Conservation (phyloP, 2,797 vertebrate species). For the Cheracebus regulus region DNA sequence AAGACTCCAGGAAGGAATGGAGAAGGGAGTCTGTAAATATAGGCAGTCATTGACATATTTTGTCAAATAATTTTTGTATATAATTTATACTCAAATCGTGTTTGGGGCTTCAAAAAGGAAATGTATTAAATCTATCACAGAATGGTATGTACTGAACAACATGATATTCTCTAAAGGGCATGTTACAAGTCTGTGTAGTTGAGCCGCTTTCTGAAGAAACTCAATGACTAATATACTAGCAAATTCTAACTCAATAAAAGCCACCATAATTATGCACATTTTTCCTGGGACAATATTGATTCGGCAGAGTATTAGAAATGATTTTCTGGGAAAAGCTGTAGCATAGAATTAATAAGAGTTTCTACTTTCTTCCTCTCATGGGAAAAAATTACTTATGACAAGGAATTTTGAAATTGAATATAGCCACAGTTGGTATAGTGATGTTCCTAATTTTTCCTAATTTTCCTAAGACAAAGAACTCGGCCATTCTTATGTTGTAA, state of each 20-base stretch:
- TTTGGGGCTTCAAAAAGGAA: not conserved
- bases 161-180: not conserved
- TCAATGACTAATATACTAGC: not conserved
- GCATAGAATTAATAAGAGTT: not conserved
- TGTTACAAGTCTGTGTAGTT: not conserved
- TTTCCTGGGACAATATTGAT: not conserved
- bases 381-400: not conserved
- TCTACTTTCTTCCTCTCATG: not conserved
- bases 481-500: not conserved
- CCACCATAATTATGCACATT: not conserved
- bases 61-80: not conserved
- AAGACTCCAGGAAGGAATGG: not conserved
- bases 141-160: not conserved
- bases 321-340: not conserved
- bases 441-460: not conserved
- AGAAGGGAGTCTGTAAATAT: not conserved
- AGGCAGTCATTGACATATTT: not conserved
- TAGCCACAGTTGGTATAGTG: not conserved
- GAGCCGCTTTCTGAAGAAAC: constrained; percentile 12
- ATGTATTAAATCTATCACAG: not conserved
- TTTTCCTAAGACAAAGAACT: not conserved
- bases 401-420: not conserved
- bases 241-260: constrained; percentile 18
- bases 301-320: not conserved
- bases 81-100: not conserved